Evolutionary conservation across 2,113 vertebrate species (phyloP).

Genomic region (Myanophis thanlyinensis): DNA sequence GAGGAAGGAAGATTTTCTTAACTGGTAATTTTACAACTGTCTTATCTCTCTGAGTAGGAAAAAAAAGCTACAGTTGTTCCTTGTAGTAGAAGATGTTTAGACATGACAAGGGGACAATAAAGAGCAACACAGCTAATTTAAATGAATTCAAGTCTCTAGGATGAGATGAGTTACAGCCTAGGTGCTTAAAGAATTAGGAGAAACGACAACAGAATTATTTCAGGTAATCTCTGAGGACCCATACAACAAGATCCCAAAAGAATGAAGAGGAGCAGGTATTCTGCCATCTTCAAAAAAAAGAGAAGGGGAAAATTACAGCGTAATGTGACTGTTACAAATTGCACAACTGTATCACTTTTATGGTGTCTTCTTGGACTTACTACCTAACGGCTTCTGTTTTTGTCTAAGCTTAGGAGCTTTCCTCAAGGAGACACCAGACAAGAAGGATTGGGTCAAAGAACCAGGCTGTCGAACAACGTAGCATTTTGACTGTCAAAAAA

Average conservation of each 20-base stretch:
- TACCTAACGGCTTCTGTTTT: neutral
- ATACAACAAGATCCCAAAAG: neutral
- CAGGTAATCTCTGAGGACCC: neutral
- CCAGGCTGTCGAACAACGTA: neutral
- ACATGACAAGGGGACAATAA: neutral
- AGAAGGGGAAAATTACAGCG: neutral
- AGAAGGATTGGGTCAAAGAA: neutral
- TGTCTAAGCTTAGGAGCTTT: neutral
- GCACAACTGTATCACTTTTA: neutral
- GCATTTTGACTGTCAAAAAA: neutral
- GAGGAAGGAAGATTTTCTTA: neutral
- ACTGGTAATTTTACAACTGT: neutral
- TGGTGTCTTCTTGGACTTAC: neutral
- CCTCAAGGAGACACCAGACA: neutral
- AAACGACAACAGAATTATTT: neutral
- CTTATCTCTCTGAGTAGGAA: neutral
- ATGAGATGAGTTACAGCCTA: neutral
- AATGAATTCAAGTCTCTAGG: neutral
- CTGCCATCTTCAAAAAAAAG: neutral
- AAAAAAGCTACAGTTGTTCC: too few relatives aligned
- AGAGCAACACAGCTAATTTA: neutral
- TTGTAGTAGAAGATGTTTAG: neutral
- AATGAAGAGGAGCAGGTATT: neutral
- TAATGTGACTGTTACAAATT: neutral
- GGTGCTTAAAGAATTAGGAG: neutral